A percentile compares a stretch with the other conserved stretches of the same genome.
These are phyloP conservation scores for Xenopus laevis DNA, from an alignment of 2,113 vertebrate genomes.

Conservation along the genomic window DNA sequence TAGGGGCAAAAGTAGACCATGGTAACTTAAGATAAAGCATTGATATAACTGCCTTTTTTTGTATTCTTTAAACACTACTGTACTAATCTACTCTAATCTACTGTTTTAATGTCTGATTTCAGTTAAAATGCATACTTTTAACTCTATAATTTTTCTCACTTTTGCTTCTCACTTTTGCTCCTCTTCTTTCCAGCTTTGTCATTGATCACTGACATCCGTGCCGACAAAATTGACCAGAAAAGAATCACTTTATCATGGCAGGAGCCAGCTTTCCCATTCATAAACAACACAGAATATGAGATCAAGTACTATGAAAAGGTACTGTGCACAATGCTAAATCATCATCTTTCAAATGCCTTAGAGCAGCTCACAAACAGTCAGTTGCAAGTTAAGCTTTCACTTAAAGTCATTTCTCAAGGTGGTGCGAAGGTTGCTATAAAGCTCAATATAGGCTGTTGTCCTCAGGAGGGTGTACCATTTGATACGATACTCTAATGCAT, in stretches of 20 bases:
- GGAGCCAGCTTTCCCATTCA: conserved; percentile 64
- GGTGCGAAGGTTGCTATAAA: too few species aligned
- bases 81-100: too few species aligned
- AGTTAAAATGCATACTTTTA: too few species aligned
- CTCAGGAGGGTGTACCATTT: neutral
- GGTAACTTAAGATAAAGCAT: too few species aligned
- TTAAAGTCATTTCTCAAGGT: too few species aligned
- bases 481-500: neutral
- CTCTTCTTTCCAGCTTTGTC: conserved; percentile 61
- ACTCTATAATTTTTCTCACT: too few species aligned
- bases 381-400: neutral
- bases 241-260: conserved; percentile 85
- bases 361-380: neutral
- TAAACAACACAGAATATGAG: conserved; percentile 85
- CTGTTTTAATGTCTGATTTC: too few species aligned
- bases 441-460: too few species aligned
- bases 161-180: neutral
- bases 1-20: too few species aligned
- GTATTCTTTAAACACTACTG: too few species aligned
- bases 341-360: neutral
- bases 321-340: conserved; percentile 25
- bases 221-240: conserved; percentile 83
- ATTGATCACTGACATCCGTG: conserved; percentile 77
- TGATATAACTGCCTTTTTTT: too few species aligned
- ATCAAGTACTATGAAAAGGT: conserved; percentile 96